phyloP scores from a whole-genome alignment of 1,140 invertebrate genomes.

The Mizuhopecten yessoensis region DNA sequence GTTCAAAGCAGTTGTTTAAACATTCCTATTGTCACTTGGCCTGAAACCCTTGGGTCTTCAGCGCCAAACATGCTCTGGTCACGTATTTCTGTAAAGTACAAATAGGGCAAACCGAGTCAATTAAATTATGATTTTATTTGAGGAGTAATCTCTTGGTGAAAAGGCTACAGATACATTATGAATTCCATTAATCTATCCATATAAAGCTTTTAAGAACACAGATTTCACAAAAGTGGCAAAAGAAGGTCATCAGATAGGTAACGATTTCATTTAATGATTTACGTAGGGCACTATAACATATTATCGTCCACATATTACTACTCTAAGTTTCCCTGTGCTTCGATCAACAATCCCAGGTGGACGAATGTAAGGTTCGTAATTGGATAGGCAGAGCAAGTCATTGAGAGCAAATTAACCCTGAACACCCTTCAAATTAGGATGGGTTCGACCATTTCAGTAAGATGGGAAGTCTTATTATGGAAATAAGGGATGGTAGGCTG shows the following conservation, averaged over 20 bases:
- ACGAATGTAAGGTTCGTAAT: not conserved
- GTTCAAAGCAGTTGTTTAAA: not conserved
- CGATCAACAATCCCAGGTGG: not conserved
- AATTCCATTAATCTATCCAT: not conserved
- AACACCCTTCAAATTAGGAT: not conserved
- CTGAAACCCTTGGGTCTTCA: not conserved
- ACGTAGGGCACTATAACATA: no score
- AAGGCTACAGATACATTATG: not conserved
- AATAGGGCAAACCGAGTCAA: not conserved
- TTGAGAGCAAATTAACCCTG: not conserved
- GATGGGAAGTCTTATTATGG: not conserved
- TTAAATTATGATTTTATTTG: not conserved
- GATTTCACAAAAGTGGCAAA: not conserved
- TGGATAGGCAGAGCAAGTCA: not conserved
- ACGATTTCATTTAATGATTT: no score
- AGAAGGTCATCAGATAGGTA: not conserved
- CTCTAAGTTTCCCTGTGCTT: no score
- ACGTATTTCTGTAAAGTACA: not conserved
- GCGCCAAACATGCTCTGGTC: not conserved
- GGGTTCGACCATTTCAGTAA: not conserved
- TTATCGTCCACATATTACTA: not conserved
- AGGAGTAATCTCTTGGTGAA: not conserved
- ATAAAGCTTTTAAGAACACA: not conserved
- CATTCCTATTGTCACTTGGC: not conserved
- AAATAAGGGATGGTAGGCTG: not conserved